Percentiles rank a stretch among this genome's conserved stretches.
Evolutionary conservation across 2,888 invertebrate genomes (phyloP).

Genomic region (Xylota segnis): DNA sequence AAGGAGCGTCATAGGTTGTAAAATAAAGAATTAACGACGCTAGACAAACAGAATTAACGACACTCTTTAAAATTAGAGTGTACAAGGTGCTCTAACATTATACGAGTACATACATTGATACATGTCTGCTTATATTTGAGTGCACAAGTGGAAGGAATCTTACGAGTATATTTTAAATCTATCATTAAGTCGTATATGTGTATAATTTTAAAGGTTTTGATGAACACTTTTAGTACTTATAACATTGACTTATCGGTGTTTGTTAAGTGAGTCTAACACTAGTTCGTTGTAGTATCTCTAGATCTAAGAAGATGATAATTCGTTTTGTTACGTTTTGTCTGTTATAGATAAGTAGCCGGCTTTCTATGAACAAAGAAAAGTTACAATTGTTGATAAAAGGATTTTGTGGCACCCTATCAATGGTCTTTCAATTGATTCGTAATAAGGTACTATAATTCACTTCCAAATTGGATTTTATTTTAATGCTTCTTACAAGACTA

Average conservation of each 20-base stretch:
- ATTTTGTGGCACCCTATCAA: too few relatives aligned
- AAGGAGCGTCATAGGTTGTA: not conserved
- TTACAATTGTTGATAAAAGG: too few relatives aligned
- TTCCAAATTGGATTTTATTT: too few relatives aligned
- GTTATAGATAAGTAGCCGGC: not conserved
- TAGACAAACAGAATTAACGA: not conserved
- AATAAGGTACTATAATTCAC: too few relatives aligned
- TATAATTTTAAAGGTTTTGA: not conserved
- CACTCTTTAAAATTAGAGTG: not conserved
- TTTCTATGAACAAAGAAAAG: not conserved
- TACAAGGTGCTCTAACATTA: not conserved
- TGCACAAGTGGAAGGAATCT: not conserved
- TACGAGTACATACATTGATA: not conserved
- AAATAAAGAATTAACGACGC: not conserved
- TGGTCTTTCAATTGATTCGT: too few relatives aligned
- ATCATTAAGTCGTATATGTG: too few relatives aligned
- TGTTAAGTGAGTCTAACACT: constrained; percentile 13
- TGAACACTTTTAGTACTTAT: not conserved
- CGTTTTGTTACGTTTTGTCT: not conserved
- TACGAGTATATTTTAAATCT: too few relatives aligned
- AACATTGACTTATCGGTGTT: not conserved
- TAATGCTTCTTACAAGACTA: too few relatives aligned
- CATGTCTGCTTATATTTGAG: not conserved
- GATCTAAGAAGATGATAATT: not conserved
- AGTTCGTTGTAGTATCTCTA: constrained; percentile 3